phyloP scores from a whole-genome alignment of 2,113 vertebrate species.

The Labeo catla region DNA sequence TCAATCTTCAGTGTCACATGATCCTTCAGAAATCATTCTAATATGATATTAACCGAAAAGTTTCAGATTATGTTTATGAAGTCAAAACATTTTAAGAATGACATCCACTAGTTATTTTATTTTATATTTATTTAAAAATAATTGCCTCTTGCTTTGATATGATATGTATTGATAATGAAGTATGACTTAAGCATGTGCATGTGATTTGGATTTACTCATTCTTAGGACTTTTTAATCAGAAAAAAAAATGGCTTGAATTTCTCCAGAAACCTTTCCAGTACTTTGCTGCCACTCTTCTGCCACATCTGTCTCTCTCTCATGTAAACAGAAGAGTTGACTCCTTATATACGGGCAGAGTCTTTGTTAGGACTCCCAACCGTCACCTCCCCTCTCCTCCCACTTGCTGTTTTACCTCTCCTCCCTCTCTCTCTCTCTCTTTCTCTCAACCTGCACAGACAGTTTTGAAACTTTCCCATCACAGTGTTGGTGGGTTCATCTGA shows the following conservation, averaged over 20 bases:
- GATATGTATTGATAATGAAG: too few relatives aligned
- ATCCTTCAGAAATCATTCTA: too few relatives aligned
- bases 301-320: conserved; percentile 25
- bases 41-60: too few relatives aligned
- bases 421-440: conserved; percentile 58
- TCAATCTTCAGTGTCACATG: too few relatives aligned
- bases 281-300: neutral
- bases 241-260: neutral
- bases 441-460: conserved; percentile 53
- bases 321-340: conserved; percentile 48
- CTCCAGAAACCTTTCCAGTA: neutral
- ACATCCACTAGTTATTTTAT: neutral
- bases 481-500: conserved; percentile 51
- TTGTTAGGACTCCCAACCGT: conserved; percentile 59
- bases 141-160: neutral
- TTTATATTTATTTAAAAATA: neutral
- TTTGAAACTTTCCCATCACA: conserved; percentile 61
- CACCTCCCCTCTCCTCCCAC: conserved; percentile 46
- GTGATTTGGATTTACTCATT: too few relatives aligned
- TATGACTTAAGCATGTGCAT: too few relatives aligned
- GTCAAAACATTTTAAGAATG: neutral
- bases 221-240: neutral
- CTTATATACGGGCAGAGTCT: conserved; percentile 62
- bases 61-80: neutral
- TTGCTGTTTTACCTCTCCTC: conserved; percentile 36